phyloP scores from a whole-genome alignment of 2,797 vertebrate genomes.

The Sebastes dallii region DNA sequence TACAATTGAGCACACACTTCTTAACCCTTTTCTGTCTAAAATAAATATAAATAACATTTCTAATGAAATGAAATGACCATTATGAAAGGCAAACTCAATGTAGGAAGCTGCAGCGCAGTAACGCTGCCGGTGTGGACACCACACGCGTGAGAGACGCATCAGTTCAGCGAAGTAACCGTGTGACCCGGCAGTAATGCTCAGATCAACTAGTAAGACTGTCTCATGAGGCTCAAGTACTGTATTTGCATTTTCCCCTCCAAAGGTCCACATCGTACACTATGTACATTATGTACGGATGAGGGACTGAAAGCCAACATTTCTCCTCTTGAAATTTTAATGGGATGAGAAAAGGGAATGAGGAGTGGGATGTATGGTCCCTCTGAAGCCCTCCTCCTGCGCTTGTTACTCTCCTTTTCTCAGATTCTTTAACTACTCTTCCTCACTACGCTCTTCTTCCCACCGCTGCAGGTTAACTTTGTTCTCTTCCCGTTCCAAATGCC shows the following conservation, averaged over 20 bases:
- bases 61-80: too few species aligned
- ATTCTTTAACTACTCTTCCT: neutral
- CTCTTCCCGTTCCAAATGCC: slow-evolving; percentile 13
- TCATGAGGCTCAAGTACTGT: neutral
- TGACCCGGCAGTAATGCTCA: neutral
- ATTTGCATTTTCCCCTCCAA: slow-evolving; percentile 15
- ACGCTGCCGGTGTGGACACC: too few species aligned
- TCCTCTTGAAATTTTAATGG: slow-evolving; percentile 26
- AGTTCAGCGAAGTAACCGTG: too few species aligned
- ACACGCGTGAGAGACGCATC: too few species aligned
- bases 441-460: neutral
- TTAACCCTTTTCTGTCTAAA: too few species aligned
- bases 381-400: neutral
- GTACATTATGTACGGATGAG: slow-evolving; percentile 22
- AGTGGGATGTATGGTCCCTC: neutral
- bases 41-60: too few species aligned
- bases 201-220: neutral
- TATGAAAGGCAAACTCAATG: too few species aligned
- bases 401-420: neutral
- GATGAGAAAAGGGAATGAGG: neutral
- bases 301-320: neutral
- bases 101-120: too few species aligned
- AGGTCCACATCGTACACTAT: neutral
- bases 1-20: too few species aligned
- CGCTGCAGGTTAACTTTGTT: neutral